Evolutionary conservation across 2,113 vertebrate species (phyloP).

Genomic region (Jaculus jaculus): DNA sequence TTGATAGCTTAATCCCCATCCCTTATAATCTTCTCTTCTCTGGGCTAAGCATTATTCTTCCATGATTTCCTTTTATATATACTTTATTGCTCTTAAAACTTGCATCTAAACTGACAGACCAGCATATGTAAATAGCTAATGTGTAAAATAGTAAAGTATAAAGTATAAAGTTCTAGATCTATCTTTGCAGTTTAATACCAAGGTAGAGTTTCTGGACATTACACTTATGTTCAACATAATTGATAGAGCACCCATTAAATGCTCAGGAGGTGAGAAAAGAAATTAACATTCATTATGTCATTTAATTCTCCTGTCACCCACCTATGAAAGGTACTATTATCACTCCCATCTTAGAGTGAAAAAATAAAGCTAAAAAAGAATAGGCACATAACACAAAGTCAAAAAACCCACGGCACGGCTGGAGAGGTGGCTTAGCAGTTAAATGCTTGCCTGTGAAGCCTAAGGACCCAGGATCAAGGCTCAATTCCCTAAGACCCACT

Average conservation of each 20-base stretch:
- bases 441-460: too few relatives aligned
- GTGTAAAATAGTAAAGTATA: not conserved
- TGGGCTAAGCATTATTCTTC: slow-evolving; percentile 16
- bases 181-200: not conserved
- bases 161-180: not conserved
- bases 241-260: not conserved
- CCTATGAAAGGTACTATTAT: not conserved
- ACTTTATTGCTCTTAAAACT: slow-evolving; percentile 40
- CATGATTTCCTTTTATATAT: not conserved
- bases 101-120: not conserved
- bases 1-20: not conserved
- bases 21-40: not conserved
- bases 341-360: not conserved
- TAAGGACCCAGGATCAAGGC: too few relatives aligned
- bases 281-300: not conserved
- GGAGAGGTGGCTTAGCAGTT: too few relatives aligned
- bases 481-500: too few relatives aligned
- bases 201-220: slow-evolving; percentile 26
- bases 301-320: not conserved
- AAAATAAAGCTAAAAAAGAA: slow-evolving; percentile 28
- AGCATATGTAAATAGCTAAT: not conserved
- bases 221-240: not conserved
- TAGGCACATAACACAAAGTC: not conserved
- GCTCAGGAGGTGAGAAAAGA: not conserved
- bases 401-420: not conserved